phyloP scores from a whole-genome alignment of 92 coral and sea anemone genomes.

The Metridium senile region DNA sequence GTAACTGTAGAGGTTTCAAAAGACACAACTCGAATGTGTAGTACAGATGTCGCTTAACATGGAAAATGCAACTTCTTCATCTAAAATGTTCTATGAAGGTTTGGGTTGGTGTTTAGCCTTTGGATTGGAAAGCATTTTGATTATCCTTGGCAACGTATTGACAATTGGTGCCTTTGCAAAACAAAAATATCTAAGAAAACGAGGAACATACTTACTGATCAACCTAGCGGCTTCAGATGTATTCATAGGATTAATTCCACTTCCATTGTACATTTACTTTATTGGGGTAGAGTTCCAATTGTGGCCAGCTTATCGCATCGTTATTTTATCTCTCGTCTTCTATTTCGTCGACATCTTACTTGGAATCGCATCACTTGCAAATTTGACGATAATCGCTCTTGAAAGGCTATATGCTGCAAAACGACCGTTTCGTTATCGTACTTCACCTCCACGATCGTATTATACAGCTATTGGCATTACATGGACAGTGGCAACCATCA shows the following conservation, averaged over 20 bases:
- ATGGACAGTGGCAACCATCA: constrained; percentile 18
- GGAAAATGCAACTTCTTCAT: neutral
- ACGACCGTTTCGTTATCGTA: constrained; percentile 40
- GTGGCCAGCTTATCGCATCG: constrained; percentile 15
- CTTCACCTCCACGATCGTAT: constrained; percentile 23
- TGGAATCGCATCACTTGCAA: constrained; percentile 37
- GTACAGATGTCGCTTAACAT: constrained; percentile 1
- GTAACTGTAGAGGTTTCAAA: too few relatives aligned
- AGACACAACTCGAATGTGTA: neutral
- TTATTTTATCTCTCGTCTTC: neutral
- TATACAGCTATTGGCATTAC: constrained; percentile 21
- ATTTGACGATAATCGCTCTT: constrained; percentile 43
- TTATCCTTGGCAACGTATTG: constrained; percentile 28
- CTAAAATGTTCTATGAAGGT: constrained; percentile 28
- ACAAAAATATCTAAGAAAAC: constrained; percentile 36
- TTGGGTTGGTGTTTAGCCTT: constrained; percentile 36
- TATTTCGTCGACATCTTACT: constrained; percentile 31
- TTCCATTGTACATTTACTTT: constrained; percentile 32
- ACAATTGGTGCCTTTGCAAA: constrained; percentile 45
- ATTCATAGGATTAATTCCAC: constrained; percentile 28
- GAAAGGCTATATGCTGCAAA: constrained; percentile 34
- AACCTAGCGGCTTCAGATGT: constrained; percentile 46
- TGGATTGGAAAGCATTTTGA: constrained; percentile 37
- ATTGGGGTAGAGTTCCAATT: constrained; percentile 31
- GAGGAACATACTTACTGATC: constrained; percentile 37